These are phyloP conservation scores for Heliconius eleuchia DNA, from an alignment of 1,140 invertebrate genomes.

Conservation along the genomic window DNA sequence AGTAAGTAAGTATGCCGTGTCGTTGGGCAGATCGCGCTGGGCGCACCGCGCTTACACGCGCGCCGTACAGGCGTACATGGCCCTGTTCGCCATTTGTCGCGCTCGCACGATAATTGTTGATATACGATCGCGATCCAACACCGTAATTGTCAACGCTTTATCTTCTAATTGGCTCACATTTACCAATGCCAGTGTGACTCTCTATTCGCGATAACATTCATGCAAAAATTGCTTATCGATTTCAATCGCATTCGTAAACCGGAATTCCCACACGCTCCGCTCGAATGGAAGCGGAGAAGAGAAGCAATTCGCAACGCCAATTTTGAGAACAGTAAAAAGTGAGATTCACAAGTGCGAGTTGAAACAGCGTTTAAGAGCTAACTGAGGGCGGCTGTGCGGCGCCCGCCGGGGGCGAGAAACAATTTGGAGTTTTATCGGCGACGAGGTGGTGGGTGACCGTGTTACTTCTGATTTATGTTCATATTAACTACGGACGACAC, in stretches of 20 bases:
- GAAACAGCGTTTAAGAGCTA: slow-evolving; percentile 80
- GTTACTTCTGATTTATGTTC: slow-evolving; percentile 75
- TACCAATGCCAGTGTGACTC: slow-evolving; percentile 75
- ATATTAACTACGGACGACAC: slow-evolving; percentile 62
- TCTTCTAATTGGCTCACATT: slow-evolving; percentile 81
- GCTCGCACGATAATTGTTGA: slow-evolving; percentile 79
- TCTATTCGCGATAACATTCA: slow-evolving; percentile 59
- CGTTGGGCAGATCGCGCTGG: slow-evolving; percentile 38
- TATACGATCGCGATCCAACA: slow-evolving; percentile 78
- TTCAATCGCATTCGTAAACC: slow-evolving; percentile 47
- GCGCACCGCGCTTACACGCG: slow-evolving; percentile 67
- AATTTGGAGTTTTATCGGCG: slow-evolving; percentile 79
- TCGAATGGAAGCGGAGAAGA: slow-evolving; percentile 55
- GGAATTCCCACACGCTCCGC: slow-evolving; percentile 15
- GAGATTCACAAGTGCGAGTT: slow-evolving; percentile 79
- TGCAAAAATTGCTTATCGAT: slow-evolving; percentile 53
- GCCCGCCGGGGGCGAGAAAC: slow-evolving; percentile 76
- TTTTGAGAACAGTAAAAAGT: slow-evolving; percentile 79
- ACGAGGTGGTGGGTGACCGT: slow-evolving; percentile 60
- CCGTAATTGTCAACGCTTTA: slow-evolving; percentile 81
- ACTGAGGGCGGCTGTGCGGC: slow-evolving; percentile 66
- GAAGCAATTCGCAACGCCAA: slow-evolving; percentile 73
- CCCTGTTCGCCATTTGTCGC: slow-evolving; percentile 73
- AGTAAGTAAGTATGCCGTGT: not conserved
- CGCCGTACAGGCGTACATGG: slow-evolving; percentile 18